Conservation (phyloP, 2,888 invertebrate genomes). For the Heliconius hortense region DNA sequence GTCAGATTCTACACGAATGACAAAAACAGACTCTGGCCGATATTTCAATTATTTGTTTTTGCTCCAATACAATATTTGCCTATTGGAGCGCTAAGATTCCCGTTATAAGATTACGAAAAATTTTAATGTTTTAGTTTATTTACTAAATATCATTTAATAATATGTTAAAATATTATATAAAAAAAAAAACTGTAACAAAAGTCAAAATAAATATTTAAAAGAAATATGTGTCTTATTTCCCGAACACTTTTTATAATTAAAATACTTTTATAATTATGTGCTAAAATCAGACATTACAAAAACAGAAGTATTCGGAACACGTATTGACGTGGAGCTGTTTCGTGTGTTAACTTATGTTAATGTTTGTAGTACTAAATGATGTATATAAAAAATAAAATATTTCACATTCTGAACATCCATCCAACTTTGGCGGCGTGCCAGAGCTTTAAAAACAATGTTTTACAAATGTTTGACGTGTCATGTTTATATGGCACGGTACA, state of each 20-base stretch:
- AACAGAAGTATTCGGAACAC: conserved; percentile 13
- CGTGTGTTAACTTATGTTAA: conserved; percentile 37
- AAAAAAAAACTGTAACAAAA: not conserved
- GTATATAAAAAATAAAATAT: conserved; percentile 45
- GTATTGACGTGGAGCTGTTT: conserved; percentile 22
- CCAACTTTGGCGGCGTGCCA: conserved; percentile 45
- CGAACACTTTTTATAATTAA: not conserved
- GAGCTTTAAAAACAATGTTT: conserved; percentile 43
- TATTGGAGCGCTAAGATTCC: conserved; percentile 16
- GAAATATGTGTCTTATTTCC: not conserved
- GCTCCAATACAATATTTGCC: conserved; percentile 13
- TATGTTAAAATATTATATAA: not conserved
- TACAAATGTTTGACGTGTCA: conserved; percentile 41
- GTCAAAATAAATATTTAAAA: not conserved
- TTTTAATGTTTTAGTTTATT: not conserved
- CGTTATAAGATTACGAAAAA: not conserved
- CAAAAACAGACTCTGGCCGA: conserved; percentile 9
- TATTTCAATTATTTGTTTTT: conserved; percentile 18
- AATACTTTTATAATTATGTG: conserved; percentile 17
- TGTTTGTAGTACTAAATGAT: conserved; percentile 39
- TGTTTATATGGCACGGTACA: conserved; percentile 33
- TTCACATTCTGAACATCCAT: conserved; percentile 41
- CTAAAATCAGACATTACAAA: conserved; percentile 15
- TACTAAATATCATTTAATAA: not conserved
- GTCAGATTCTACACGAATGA: conserved; percentile 4